phyloP scores from a whole-genome alignment of 2,888 invertebrate genomes.

The Drosophila phalerata region DNA sequence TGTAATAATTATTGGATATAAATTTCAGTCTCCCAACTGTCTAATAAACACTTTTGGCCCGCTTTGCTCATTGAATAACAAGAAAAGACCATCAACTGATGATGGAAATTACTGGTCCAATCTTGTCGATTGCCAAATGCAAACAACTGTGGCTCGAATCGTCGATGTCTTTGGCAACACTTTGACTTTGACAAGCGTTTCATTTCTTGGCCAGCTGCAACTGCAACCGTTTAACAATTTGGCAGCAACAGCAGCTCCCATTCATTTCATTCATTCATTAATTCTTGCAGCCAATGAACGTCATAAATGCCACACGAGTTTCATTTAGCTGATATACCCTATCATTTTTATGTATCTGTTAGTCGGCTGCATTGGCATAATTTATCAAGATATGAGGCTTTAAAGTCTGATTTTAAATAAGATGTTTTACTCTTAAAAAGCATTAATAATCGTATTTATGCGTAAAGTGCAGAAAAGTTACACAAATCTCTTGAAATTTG shows the following conservation, averaged over 20 bases:
- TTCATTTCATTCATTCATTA: slow-evolving; percentile 68
- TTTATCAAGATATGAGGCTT: not conserved
- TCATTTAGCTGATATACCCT: slow-evolving; percentile 29
- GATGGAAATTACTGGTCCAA: slow-evolving; percentile 37
- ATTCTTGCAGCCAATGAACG: slow-evolving; percentile 27
- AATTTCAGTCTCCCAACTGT: not conserved
- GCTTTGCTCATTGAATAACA: slow-evolving; percentile 2
- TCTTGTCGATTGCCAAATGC: slow-evolving; percentile 43
- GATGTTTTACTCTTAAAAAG: not conserved
- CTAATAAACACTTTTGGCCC: slow-evolving; percentile 17
- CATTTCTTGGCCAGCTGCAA: slow-evolving; percentile 38
- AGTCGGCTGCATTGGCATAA: not conserved
- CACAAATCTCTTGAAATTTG: not conserved
- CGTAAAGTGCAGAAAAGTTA: not conserved
- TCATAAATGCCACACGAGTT: slow-evolving; percentile 28
- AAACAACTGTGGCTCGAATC: slow-evolving; percentile 18
- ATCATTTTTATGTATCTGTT: not conserved
- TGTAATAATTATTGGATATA: not conserved
- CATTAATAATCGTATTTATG: not conserved
- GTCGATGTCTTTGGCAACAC: slow-evolving; percentile 44
- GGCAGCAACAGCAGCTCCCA: slow-evolving; percentile 18
- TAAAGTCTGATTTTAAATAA: not conserved
- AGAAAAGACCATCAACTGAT: slow-evolving; percentile 33
- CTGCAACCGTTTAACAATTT: slow-evolving; percentile 25
- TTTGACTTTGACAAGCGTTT: slow-evolving; percentile 44